Evolutionary conservation across 2,888 invertebrate genomes (phyloP), one percentile per base, ranked within the genome.

Genomic region (Heliconius charithonia): DNA sequence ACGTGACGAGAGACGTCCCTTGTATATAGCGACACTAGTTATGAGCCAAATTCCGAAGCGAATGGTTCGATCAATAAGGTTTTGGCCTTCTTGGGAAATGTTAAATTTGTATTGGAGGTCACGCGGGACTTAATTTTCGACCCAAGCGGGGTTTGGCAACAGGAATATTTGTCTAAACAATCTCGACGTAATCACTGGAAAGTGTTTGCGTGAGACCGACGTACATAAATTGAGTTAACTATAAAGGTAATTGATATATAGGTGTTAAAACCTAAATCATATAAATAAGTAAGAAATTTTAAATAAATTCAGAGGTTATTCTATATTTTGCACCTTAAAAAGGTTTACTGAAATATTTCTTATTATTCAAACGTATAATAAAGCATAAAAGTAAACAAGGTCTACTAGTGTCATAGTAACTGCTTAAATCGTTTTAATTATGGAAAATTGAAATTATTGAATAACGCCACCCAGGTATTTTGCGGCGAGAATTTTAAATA

Each of bases 401-500:
- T 19, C 25, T 51, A 22, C 19, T 56, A 32, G 1, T 56, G 13
- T 72, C n/a, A 59, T 29, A n/a, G 7, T n/a, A 13, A 32, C 16
- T 25, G 12, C 62, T 69, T 37, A 59, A 69, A 69, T 71, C 10
- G 12, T 66, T 71, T 77, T 71, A 56, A 56, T 67, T 70, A 73
- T 45, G 51, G 51, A 75, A 56, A n/a, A 69, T 45, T 32, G 63
- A 71, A 37, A 37, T 66, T 29, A 77, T 75, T 59, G 16, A 65
- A 45, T 75, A 27, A 73, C 25, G 45, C 32, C 75, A 73, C 77
- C 70, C 77, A 65, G 77, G 56, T 76, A 76, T 77, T 76, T 77
- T 67, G 45, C 62, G 71, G 32, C 72, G 70, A 59, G 66, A 76
- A 79, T 75, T 79, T 79, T 80, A 81, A 84, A 83, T 84, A 86